Conservation (phyloP, 2,888 invertebrate species). For the Pachymerium ferrugineum region DNA sequence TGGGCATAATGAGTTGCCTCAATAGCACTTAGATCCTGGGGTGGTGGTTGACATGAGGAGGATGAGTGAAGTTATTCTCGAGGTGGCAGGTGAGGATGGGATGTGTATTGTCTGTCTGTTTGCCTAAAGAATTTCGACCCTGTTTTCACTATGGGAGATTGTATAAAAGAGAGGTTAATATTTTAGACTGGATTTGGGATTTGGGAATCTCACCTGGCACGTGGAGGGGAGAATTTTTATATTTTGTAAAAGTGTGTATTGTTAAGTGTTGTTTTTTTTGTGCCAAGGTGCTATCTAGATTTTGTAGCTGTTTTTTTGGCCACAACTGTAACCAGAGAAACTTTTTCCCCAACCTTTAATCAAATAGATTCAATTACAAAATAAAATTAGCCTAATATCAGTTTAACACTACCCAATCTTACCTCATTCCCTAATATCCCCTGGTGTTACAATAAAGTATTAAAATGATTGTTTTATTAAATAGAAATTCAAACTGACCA, state of each 20-base stretch:
- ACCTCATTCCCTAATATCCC: no score
- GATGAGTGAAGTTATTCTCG: not conserved
- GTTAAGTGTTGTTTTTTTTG: not conserved
- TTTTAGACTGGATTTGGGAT: constrained; percentile 11
- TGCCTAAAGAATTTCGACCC: not conserved
- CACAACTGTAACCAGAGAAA: no score
- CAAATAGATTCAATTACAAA: no score
- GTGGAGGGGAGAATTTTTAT: constrained; percentile 27
- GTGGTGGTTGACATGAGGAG: not conserved
- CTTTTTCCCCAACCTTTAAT: no score
- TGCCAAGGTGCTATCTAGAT: not conserved
- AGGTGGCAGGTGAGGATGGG: constrained; percentile 3
- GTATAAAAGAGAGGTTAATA: not conserved
- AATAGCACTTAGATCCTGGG: not conserved
- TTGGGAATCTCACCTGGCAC: constrained; percentile 16
- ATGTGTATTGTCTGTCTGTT: constrained; percentile 22
- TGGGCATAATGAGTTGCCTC: no score
- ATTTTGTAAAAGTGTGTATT: not conserved
- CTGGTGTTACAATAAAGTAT: no score
- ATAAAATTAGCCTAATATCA: no score
- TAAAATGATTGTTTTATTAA: no score
- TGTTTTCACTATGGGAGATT: not conserved
- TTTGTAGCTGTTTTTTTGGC: no score
- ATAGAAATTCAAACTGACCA: no score
- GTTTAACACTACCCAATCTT: no score